Evolutionary conservation across 2,888 invertebrate species (phyloP), one percentile per base, ranked within the genome.

Genomic region (Tinea semifulvella): DNA sequence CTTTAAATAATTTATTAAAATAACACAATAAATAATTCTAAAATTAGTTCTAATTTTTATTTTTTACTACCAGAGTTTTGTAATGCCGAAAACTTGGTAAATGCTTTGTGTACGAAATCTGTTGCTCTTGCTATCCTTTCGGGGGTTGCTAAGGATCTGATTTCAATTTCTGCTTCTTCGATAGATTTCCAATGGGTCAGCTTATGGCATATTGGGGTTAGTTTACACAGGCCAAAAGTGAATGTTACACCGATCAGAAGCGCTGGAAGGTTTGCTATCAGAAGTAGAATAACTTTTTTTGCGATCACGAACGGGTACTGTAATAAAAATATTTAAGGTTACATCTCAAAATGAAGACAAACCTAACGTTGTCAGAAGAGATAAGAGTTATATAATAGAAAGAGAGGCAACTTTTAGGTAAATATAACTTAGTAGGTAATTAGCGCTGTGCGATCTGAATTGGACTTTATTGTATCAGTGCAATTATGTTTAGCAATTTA

Each of bases 121-220:
- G 36, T 36, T 5, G 36, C 36, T 36, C 36, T 11, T 36, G 36
- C 36, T 14, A 36, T 36, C 2, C 36, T 16, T 36, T 36, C 36
- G 16, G 36, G 36, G 18, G 36, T 36, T 10, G 36, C 36, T 2
- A 36, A n/a, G 2, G 36, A 36, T 10, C 36, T 2, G 16, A 36
- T 36, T 36, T 36, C 36, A 36, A 36, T 36, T 36, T 36, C 36
- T 16, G 36, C 36, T 10, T 36, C 36, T 18, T 36, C 36, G 10
- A 36, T 36, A 36, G 36, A 36, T 18, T 36, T 36, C 36, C 14
- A 36, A 18, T 36, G 36, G 3, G 36, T 17, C n/a, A 36, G 10
- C n/a, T 36, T 36, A 18, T 16, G 16, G 18, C 36, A 36, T 6
- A 36, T 14, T 18, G 36, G 36, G 2, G 36, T 36, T 18, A 36